Percentiles rank a stretch among this genome's conserved stretches.
Conservation (phyloP, 2,888 invertebrate genomes). For the Drosophila nr. perissopoda region DNA sequence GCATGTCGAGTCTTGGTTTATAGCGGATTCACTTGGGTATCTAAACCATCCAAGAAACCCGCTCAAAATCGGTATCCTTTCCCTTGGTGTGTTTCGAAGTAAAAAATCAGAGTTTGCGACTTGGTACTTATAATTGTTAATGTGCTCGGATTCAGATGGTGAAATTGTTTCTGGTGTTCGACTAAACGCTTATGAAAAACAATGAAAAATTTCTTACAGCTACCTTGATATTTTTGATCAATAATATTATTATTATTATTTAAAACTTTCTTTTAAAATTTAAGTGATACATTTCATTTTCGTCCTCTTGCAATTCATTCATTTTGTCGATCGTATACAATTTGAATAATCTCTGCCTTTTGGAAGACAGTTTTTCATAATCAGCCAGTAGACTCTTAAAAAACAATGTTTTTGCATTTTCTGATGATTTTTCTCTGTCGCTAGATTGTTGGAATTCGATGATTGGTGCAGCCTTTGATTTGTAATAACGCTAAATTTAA, state of each 20-base stretch:
- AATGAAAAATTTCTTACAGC: neutral
- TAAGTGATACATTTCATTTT: neutral
- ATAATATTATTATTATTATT: neutral
- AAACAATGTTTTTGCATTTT: neutral
- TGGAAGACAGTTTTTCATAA: neutral
- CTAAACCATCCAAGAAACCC: neutral
- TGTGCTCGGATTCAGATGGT: neutral
- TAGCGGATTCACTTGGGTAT: neutral
- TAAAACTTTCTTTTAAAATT: neutral
- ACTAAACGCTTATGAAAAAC: neutral
- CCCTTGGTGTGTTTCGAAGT: no score
- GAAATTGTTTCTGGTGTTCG: neutral
- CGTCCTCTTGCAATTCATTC: neutral
- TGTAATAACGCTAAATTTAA: no score
- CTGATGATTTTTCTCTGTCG: neutral
- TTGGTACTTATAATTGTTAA: neutral
- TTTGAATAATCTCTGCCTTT: slow-evolving; percentile 1
- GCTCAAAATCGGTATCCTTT: no score
- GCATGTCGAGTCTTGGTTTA: neutral
- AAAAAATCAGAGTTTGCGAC: neutral
- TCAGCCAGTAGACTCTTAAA: neutral
- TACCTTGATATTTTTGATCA: neutral
- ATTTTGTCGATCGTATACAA: neutral
- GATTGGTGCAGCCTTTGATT: neutral
- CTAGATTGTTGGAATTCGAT: neutral